phyloP scores from a whole-genome alignment of 2,888 invertebrate genomes.

The Cataglyphis livida region DNA sequence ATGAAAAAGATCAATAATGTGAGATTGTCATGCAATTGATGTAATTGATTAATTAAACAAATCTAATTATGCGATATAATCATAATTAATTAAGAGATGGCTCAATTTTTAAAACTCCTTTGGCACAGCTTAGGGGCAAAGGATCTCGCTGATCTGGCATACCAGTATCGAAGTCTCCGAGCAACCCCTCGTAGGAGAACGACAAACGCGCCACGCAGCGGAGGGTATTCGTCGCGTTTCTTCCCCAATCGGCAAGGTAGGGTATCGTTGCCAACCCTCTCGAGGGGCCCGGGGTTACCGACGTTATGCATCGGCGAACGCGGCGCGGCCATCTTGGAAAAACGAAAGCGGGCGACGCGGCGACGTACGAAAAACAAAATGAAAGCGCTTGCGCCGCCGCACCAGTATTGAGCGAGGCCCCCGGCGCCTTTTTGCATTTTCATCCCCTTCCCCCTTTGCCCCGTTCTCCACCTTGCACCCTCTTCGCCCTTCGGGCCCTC shows the following conservation, averaged over 20 bases:
- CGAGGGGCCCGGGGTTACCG: conserved; percentile 69
- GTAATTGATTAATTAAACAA: not conserved
- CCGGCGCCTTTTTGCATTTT: conserved; percentile 84
- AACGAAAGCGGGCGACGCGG: conserved; percentile 79
- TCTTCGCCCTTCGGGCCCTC: conserved; percentile 60
- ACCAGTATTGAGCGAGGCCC: conserved; percentile 84
- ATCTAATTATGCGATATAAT: not conserved
- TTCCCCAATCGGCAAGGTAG: conserved; percentile 79
- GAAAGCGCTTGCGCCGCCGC: conserved; percentile 85
- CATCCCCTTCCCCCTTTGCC: conserved; percentile 75
- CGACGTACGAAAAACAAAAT: conserved; percentile 85
- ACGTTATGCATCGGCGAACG: conserved; percentile 57
- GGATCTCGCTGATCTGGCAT: conserved; percentile 33
- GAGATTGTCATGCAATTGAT: not conserved
- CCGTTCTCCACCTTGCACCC: conserved; percentile 69
- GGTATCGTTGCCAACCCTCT: conserved; percentile 21
- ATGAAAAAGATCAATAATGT: not conserved
- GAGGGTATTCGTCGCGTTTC: conserved; percentile 66
- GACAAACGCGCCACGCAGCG: conserved; percentile 76
- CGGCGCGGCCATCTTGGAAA: conserved; percentile 83
- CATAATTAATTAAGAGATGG: not conserved
- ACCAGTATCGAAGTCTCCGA: conserved; percentile 71
- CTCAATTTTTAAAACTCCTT: not conserved
- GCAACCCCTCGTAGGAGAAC: conserved; percentile 42
- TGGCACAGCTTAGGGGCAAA: not conserved